phyloP scores from a whole-genome alignment of 2,797 vertebrate species.

The Ambastaia sidthimunki region DNA sequence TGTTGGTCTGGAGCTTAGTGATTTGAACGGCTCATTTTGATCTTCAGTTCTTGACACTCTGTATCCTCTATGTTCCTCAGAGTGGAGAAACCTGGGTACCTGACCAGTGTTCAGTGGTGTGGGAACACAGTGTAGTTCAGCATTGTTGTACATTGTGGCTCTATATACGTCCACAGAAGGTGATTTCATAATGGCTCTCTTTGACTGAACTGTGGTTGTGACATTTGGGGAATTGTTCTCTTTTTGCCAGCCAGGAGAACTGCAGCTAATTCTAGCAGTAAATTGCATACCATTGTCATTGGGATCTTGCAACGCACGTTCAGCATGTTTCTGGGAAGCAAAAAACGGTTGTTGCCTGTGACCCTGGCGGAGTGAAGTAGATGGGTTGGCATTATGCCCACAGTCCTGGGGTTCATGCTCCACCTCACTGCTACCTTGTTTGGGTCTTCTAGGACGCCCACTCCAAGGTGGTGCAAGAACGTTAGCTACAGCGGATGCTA shows the following conservation, averaged over 20 bases:
- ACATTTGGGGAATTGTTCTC: slow-evolving; percentile 64
- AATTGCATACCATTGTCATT: slow-evolving; percentile 52
- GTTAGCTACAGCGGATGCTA: slow-evolving; percentile 76
- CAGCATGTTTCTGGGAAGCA: slow-evolving; percentile 36
- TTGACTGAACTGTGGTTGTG: slow-evolving; percentile 55
- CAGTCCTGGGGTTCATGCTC: slow-evolving; percentile 59
- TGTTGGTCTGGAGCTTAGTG: slow-evolving; percentile 72
- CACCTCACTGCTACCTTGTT: slow-evolving; percentile 55
- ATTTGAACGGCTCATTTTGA: slow-evolving; percentile 57
- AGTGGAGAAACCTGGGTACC: slow-evolving; percentile 49
- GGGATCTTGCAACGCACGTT: slow-evolving; percentile 48
- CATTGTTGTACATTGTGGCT: slow-evolving; percentile 50
- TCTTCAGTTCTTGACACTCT: slow-evolving; percentile 57
- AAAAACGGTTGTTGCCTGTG: slow-evolving; percentile 51
- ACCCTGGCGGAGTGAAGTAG: slow-evolving; percentile 31
- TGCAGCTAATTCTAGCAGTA: slow-evolving; percentile 59
- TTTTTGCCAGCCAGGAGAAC: slow-evolving; percentile 67
- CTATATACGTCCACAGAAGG: slow-evolving; percentile 63
- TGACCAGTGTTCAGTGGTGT: slow-evolving; percentile 39
- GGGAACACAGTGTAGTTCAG: slow-evolving; percentile 39
- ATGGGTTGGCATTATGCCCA: slow-evolving; percentile 53
- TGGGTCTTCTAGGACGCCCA: slow-evolving; percentile 65
- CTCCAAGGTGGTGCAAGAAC: slow-evolving; percentile 78
- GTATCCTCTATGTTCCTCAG: slow-evolving; percentile 56
- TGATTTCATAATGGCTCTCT: slow-evolving; percentile 62